Base-by-base conservation (phyloP, 2,113 vertebrate species). In the Barnardius zonarius region DNA sequence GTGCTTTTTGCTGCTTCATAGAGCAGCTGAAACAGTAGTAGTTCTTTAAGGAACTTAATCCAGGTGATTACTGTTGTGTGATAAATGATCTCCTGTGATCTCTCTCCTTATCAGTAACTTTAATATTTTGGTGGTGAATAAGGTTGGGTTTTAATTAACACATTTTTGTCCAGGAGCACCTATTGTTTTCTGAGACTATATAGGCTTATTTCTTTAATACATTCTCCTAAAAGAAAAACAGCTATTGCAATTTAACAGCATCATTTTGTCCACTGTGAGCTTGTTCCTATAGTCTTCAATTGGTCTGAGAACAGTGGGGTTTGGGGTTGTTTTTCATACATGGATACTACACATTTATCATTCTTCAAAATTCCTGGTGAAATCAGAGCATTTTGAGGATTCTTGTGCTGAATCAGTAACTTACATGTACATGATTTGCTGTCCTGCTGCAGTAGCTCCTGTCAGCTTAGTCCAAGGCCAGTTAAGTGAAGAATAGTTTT, bases 21-120 rank as follows among this genome's bases (percentile, higher is more conserved):
- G 77, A 73, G 86, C 77, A 77, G 54, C 41, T 85, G 74, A 62
- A 92, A 66, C 24, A 14, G 39, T 23, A 85, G 44, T 30, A 64
- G 44, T 64, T 82, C 35, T 72, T 86, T 67, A 83, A 74, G 85
- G 93, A 95, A 92, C 49, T 49, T 88, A 59, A 91, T 91, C 75
- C 51, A 22, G 17, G 11, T 78, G 54, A 25, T 72, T 67, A 1
- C 30, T 61, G 13, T 62, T 80, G n/a, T 63, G 72, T 86, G 90
- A 59, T 55, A 92, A 57, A 79, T 39, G 11, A 67, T 70, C 41
- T 73, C 30, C 44, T 92, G 46, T 48, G 39, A 68, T 90, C 59
- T 82, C 18, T 70, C 23, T 11, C 19, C 24, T 46, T 17, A 28
- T 67, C 31, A 59, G 43, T 83, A 79, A 15, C n/a, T 70, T 68